Percentiles rank a stretch among this genome's conserved stretches.
phyloP scores from a whole-genome alignment of 2,113 vertebrate genomes.

The Macaca fascicularis region DNA sequence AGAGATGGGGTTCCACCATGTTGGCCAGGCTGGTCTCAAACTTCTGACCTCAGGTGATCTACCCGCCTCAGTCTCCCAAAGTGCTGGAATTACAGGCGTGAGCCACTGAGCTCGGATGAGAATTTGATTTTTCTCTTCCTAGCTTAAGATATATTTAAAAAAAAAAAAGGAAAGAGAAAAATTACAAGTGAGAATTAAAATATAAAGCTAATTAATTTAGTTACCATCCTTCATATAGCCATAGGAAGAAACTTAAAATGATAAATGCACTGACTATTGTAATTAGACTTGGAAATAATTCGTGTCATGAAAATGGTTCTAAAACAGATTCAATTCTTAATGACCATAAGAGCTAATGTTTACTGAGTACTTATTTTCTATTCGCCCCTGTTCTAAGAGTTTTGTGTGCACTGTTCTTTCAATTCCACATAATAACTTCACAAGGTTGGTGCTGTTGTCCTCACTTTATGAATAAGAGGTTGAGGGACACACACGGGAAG shows the following conservation, averaged over 20 bases:
- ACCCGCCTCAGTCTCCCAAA: too few species aligned
- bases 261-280: not conserved
- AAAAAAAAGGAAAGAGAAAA: slow-evolving; percentile 12
- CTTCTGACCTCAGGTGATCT: too few species aligned
- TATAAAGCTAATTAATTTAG: slow-evolving; percentile 16
- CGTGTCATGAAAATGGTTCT: slow-evolving; percentile 29
- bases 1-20: too few species aligned
- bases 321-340: slow-evolving; percentile 3
- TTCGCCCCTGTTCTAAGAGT: not conserved
- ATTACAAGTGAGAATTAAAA: slow-evolving; percentile 33
- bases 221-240: not conserved
- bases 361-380: not conserved
- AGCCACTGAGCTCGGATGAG: rapidly evolving
- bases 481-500: not conserved
- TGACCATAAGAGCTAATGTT: not conserved
- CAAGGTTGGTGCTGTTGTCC: not conserved
- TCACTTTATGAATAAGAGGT: not conserved
- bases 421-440: not conserved
- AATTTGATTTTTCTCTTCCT: not conserved
- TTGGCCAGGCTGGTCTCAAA: too few species aligned
- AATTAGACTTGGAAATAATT: slow-evolving; percentile 22
- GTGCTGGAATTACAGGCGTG: too few species aligned
- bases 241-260: not conserved
- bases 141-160: not conserved
- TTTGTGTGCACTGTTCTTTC: not conserved